Evolutionary conservation across 2,113 vertebrate genomes (phyloP).

Genomic region (Oncorhynchus clarkii): DNA sequence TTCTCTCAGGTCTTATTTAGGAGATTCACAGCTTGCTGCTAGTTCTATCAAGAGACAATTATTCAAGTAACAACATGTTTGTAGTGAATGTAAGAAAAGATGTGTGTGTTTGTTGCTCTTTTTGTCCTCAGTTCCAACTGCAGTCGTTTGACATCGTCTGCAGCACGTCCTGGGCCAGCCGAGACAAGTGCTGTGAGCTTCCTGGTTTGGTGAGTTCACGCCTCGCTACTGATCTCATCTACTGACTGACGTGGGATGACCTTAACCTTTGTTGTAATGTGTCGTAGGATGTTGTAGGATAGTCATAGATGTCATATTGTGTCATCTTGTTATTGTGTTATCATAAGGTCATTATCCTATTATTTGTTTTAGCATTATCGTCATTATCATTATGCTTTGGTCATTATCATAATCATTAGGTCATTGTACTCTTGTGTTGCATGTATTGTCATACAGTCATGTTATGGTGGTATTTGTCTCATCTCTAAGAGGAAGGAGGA

Average conservation of each 20-base stretch:
- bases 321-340: no score
- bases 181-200: slow-evolving; percentile 96
- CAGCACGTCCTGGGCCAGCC: slow-evolving; percentile 88
- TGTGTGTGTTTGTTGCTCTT: background rate
- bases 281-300: background rate
- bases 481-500: slow-evolving; percentile 85
- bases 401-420: background rate
- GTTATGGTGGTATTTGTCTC: background rate
- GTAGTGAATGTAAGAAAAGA: no score
- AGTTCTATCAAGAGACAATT: no score
- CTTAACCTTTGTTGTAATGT: background rate
- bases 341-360: no score
- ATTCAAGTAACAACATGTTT: no score
- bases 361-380: background rate
- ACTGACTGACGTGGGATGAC: background rate
- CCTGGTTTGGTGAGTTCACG: slow-evolving; percentile 86
- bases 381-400: background rate
- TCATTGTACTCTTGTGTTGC: background rate
- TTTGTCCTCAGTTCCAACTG: slow-evolving; percentile 83
- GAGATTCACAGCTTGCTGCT: no score
- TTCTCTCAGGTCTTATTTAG: no score
- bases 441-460: background rate
- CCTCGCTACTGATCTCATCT: background rate
- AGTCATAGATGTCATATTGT: no score
- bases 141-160: slow-evolving; percentile 96